Conservation (phyloP, 2,113 vertebrate genomes). For the Hemiscyllium ocellatum region DNA sequence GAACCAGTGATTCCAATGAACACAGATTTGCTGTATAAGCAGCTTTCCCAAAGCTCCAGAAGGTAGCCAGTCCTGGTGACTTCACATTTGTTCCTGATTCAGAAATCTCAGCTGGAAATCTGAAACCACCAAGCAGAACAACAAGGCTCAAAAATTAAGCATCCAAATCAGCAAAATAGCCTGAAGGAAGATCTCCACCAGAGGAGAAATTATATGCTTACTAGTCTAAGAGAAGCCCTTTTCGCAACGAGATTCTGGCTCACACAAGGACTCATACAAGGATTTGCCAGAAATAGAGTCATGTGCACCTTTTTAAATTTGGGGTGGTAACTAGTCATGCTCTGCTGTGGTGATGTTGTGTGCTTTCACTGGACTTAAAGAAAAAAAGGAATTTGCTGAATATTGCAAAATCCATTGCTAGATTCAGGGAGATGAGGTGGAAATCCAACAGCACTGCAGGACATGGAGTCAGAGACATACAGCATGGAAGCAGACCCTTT, state of each 20-base stretch:
- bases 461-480: too few relatives aligned
- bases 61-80: background rate
- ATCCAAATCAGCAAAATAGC: background rate
- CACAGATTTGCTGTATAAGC: background rate
- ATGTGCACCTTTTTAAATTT: background rate
- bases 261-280: background rate
- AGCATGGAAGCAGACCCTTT: too few relatives aligned
- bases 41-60: background rate
- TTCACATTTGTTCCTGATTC: background rate
- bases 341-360: too few relatives aligned
- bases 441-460: too few relatives aligned
- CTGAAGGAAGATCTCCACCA: background rate
- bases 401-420: too few relatives aligned
- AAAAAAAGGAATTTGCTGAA: too few relatives aligned
- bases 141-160: background rate
- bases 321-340: too few relatives aligned
- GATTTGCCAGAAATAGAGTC: background rate
- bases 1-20: background rate
- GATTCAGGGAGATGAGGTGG: too few relatives aligned
- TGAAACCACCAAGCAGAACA: background rate
- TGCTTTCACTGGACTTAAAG: too few relatives aligned
- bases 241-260: background rate
- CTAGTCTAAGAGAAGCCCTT: background rate
- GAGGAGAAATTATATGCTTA: background rate
- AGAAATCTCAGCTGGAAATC: background rate